Conservation (phyloP, 2,888 invertebrate genomes). For the Bugula neritina region DNA sequence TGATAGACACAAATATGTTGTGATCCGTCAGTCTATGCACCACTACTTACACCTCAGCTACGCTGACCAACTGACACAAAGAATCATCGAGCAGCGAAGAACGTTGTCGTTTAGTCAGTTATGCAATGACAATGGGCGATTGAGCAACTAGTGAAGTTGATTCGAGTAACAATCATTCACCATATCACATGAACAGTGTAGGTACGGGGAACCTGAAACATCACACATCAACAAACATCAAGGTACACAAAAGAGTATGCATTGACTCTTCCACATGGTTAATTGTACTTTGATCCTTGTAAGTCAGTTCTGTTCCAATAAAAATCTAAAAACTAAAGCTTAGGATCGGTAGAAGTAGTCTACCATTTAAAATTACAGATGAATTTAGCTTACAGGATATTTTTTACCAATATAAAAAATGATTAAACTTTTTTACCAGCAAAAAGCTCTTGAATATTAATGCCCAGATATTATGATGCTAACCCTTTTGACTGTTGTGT, state of each 20-base stretch:
- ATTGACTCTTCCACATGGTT: too few species aligned
- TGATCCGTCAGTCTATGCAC: constrained; percentile 18
- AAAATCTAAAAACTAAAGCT: too few species aligned
- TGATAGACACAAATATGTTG: constrained; percentile 22
- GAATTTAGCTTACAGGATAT: too few species aligned
- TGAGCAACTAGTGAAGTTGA: background rate
- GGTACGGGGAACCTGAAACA: constrained; percentile 15
- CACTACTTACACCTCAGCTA: constrained; percentile 22
- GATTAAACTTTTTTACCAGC: too few species aligned
- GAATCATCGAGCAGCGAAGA: background rate
- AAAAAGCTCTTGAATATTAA: too few species aligned
- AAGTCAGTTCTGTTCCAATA: too few species aligned
- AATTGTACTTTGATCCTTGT: too few species aligned
- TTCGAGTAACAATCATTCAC: constrained; percentile 3
- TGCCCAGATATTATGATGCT: too few species aligned
- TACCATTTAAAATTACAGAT: too few species aligned
- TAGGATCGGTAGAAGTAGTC: too few species aligned
- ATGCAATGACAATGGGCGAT: background rate
- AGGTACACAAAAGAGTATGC: background rate
- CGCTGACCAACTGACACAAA: background rate
- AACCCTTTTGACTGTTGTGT: constrained; percentile 2
- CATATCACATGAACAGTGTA: background rate
- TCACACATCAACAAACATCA: constrained; percentile 11
- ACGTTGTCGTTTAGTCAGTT: background rate
- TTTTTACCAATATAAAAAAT: too few species aligned